Conservation (phyloP, 2,113 vertebrate species). For the Martes martes region DNA sequence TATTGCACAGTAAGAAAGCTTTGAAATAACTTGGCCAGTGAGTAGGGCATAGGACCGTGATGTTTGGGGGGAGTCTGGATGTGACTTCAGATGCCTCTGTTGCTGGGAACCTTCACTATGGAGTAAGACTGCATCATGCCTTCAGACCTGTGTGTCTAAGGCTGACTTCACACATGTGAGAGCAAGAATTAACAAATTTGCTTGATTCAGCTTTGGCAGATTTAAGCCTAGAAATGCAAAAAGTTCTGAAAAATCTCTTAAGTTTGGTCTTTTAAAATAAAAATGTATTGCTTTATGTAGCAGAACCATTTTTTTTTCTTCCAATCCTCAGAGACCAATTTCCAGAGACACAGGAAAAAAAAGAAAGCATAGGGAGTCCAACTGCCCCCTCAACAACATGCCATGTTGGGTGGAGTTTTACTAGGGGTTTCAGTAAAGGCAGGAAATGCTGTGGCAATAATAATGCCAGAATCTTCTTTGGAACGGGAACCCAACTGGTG, state of each 20-base stretch:
- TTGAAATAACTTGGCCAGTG: background rate
- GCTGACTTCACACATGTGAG: background rate
- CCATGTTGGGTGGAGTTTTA: background rate
- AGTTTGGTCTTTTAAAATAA: constrained; percentile 35
- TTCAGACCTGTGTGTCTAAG: background rate
- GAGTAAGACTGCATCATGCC: background rate
- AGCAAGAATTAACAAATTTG: background rate
- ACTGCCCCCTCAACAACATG: background rate
- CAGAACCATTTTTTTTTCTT: constrained; percentile 9
- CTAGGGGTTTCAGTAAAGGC: constrained; percentile 68
- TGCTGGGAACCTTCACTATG: background rate
- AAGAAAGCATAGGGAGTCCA: background rate
- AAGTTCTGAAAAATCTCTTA: background rate
- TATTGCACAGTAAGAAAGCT: background rate
- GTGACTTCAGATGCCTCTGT: background rate
- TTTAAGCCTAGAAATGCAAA: constrained; percentile 32
- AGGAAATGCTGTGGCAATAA: constrained; percentile 68
- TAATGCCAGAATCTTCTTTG: constrained; percentile 49
- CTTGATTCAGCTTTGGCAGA: constrained; percentile 1
- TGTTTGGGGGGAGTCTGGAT: background rate
- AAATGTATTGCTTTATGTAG: constrained; percentile 21
- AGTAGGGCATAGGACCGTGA: background rate
- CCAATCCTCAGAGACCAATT: constrained; percentile 1
- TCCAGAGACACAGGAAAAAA: background rate
- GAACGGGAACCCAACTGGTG: constrained; percentile 67